These are phyloP conservation scores for Paraplagusia blochii DNA, from an alignment of 2,113 vertebrate genomes.

Conservation along the genomic window DNA sequence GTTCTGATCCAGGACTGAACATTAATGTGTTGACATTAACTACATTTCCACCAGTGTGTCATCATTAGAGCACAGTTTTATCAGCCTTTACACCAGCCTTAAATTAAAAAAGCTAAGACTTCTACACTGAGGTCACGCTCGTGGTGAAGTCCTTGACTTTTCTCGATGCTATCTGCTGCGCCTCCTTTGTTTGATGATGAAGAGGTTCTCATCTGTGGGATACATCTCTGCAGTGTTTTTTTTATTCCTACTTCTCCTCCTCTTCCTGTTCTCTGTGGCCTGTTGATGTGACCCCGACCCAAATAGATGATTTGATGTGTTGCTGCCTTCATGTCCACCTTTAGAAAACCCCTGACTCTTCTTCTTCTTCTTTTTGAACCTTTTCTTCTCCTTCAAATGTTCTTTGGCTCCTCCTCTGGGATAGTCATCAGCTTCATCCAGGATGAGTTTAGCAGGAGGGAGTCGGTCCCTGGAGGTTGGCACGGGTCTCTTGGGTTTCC, in stretches of 20 bases:
- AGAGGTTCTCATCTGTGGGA: conserved; percentile 72
- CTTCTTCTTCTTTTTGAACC: conserved; percentile 12
- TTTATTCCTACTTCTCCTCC: conserved; percentile 5
- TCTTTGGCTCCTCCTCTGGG: conserved; percentile 51
- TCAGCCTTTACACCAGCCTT: no score
- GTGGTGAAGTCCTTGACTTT: neutral
- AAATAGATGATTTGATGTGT: conserved; percentile 5
- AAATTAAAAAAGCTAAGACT: no score
- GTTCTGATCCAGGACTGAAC: no score
- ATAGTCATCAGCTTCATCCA: conserved; percentile 53
- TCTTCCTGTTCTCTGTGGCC: conserved; percentile 25
- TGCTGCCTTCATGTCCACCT: neutral
- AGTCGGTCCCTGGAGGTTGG: conserved; percentile 15
- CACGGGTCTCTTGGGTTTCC: conserved; percentile 68
- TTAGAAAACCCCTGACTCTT: neutral
- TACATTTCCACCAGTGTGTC: no score
- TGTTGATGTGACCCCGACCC: conserved; percentile 2
- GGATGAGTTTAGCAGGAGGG: neutral
- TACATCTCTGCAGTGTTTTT: conserved; percentile 12
- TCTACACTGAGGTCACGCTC: no score
- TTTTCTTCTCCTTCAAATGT: conserved; percentile 1
- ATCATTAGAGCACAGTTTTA: no score
- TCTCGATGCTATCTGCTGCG: conserved; percentile 27
- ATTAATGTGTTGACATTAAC: no score
- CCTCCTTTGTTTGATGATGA: conserved; percentile 74